Evolutionary conservation across 2,888 invertebrate species (phyloP).

Genomic region (Amblyteles armatorius): DNA sequence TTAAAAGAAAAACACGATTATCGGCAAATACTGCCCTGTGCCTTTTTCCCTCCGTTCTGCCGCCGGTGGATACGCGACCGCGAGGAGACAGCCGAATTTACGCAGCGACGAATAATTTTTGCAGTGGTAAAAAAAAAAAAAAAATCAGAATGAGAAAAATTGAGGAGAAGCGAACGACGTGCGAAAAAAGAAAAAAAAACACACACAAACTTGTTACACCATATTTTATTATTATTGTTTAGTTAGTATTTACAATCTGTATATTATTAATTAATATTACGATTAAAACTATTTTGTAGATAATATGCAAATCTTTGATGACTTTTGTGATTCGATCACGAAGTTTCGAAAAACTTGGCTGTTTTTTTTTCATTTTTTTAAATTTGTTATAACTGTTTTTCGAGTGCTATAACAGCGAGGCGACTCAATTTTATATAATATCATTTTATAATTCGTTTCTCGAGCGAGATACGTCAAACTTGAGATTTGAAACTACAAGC

Average conservation of each 20-base stretch:
- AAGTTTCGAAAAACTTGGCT: constrained; percentile 28
- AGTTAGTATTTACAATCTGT: constrained; percentile 84
- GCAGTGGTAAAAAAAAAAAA: constrained; percentile 22
- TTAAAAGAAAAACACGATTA: constrained; percentile 8
- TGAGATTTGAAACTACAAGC: constrained; percentile 50
- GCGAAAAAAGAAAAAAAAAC: constrained; percentile 63
- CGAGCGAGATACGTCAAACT: constrained; percentile 28
- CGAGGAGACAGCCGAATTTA: constrained; percentile 14
- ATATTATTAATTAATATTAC: constrained; percentile 84
- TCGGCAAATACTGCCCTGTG: constrained; percentile 16
- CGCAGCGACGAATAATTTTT: constrained; percentile 19
- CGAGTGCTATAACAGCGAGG: constrained; percentile 17
- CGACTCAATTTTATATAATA: background rate
- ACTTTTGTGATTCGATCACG: constrained; percentile 52
- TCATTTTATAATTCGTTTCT: background rate
- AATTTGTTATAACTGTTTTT: constrained; percentile 30
- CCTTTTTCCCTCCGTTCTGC: constrained; percentile 18
- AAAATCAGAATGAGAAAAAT: background rate
- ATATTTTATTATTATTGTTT: constrained; percentile 84
- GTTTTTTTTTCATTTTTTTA: constrained; percentile 35
- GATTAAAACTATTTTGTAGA: constrained; percentile 85
- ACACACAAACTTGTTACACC: constrained; percentile 81
- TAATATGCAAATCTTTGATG: constrained; percentile 77
- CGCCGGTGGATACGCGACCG: constrained; percentile 4
- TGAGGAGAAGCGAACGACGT: constrained; percentile 47